Conservation (phyloP, 2,888 invertebrate species). For the Copidosoma aretas region DNA sequence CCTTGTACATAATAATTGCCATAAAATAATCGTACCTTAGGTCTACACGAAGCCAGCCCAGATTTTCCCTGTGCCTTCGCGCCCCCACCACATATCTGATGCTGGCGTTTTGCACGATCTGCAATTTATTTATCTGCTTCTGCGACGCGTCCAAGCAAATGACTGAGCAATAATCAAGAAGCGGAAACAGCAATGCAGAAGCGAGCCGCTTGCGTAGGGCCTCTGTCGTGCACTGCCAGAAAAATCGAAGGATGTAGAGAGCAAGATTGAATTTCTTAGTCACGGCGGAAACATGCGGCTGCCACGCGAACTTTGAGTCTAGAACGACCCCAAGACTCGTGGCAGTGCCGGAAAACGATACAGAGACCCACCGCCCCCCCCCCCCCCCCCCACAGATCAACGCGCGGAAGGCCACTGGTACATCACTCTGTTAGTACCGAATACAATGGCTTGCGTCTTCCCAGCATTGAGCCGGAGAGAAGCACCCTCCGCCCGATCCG, state of each 20-base stretch:
- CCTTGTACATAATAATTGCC: no score
- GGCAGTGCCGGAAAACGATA: not conserved
- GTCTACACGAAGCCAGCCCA: no score
- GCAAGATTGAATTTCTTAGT: not conserved
- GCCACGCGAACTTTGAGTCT: conserved; percentile 1
- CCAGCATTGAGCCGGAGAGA: conserved; percentile 4
- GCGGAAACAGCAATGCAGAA: no score
- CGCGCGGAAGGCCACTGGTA: not conserved
- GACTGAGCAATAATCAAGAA: no score
- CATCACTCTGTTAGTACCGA: not conserved
- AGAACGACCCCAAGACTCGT: not conserved
- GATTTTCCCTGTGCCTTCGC: no score
- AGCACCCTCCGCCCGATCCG: not conserved
- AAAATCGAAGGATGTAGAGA: not conserved
- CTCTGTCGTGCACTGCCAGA: not conserved
- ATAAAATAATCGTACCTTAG: no score
- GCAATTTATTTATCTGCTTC: no score
- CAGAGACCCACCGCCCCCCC: no score
- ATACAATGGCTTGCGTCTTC: not conserved
- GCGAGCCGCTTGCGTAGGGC: not conserved
- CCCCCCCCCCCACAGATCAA: conserved; percentile 2
- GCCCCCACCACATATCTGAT: no score
- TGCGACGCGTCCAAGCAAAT: no score
- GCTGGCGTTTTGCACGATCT: no score
- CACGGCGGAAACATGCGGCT: not conserved